Conservation (phyloP, 2,888 invertebrate species). For the Hylaea fasciaria region DNA sequence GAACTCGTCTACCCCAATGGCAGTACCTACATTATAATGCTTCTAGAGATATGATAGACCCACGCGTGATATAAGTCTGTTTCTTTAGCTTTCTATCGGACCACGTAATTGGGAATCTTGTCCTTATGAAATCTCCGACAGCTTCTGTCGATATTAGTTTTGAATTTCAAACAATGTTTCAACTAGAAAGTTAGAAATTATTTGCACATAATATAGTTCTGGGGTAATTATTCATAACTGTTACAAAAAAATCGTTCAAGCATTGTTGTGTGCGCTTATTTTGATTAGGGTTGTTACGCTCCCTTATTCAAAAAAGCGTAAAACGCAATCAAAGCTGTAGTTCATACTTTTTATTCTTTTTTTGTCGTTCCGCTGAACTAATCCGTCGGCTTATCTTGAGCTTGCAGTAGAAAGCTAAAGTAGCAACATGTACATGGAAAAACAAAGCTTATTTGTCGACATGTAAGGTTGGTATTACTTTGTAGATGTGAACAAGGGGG, state of each 20-base stretch:
- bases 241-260: constrained; percentile 21
- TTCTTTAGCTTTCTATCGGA: too few relatives aligned
- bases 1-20: too few relatives aligned
- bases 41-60: too few relatives aligned
- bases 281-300: constrained; percentile 22
- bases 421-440: constrained; percentile 38
- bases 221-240: constrained; percentile 7
- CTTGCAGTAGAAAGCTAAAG: constrained; percentile 69
- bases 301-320: constrained; percentile 49
- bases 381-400: constrained; percentile 77
- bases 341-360: constrained; percentile 69
- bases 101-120: too few relatives aligned
- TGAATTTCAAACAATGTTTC: too few relatives aligned
- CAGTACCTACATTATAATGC: too few relatives aligned
- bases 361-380: constrained; percentile 73
- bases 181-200: too few relatives aligned
- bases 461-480: constrained; percentile 47
- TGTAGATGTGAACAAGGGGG: constrained; percentile 52
- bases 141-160: too few relatives aligned
- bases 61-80: too few relatives aligned
- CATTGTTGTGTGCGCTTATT: constrained; percentile 14
- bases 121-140: too few relatives aligned
- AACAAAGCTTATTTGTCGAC: constrained; percentile 35
- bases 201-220: too few relatives aligned
- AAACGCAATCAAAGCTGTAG: constrained; percentile 65